A percentile compares a stretch with the other conserved stretches of the same genome.
These are phyloP conservation scores for Morus bassanus DNA, from an alignment of 2,797 vertebrate genomes.

Conservation along the genomic window DNA sequence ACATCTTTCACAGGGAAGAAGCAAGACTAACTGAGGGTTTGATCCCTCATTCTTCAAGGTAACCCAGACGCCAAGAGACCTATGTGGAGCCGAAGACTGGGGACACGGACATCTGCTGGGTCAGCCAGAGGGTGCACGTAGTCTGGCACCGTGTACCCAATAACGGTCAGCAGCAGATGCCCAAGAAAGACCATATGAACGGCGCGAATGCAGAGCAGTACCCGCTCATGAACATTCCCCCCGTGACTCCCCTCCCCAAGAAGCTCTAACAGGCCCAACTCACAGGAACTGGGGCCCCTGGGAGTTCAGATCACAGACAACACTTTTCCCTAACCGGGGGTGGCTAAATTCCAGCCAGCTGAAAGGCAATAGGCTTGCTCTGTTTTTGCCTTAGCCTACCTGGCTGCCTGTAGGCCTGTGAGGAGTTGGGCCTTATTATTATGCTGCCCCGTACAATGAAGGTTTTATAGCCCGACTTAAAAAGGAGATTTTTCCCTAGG, in stretches of 20 bases:
- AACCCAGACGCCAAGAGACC: neutral
- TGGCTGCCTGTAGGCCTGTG: neutral
- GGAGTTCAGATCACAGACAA: neutral
- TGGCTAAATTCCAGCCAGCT: neutral
- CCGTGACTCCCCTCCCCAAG: too few relatives aligned
- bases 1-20: neutral
- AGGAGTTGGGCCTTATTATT: neutral
- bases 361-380: neutral
- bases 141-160: fast-evolving
- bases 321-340: neutral
- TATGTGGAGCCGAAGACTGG: neutral
- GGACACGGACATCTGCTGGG: neutral
- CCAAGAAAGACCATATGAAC: neutral
- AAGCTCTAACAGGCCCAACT: fast-evolving
- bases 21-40: neutral
- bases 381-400: neutral
- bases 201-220: fast-evolving
- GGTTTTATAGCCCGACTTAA: neutral
- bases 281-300: neutral
- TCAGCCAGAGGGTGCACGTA: neutral
- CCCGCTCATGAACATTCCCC: neutral
- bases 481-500: neutral
- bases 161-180: too few relatives aligned
- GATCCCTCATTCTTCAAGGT: neutral
- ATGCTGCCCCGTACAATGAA: neutral